Base-by-base conservation (phyloP, 2,113 vertebrate species). In the Ceratotherium simum region DNA sequence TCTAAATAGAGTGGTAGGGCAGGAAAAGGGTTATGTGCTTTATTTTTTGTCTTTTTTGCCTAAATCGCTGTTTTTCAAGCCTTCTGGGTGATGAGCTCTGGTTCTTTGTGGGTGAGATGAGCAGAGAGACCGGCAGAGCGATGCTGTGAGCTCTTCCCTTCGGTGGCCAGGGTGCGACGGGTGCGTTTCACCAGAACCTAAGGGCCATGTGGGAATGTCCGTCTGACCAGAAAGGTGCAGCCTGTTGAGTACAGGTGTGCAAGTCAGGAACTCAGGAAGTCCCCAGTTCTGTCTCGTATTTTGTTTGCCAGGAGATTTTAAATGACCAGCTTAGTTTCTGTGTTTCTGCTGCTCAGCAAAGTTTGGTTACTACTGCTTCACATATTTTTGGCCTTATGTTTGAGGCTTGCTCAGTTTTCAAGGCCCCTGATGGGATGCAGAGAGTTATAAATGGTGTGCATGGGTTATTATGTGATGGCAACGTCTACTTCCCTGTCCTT, bases 381-480 rank as follows among this genome's bases (percentile, higher is more conserved):
- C 20, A 1, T 46, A 1, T 27, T 39, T 54, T 1, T n/a, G 9
- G 39, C 23, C 18, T 86, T 27, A 1, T 6, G 21, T 33, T 36
- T 48, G 11, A 25, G 69, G 56, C 48, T 36, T 1, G 7, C 4
- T 80, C 46, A 21, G 33, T 48, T 46, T 10, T 73, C 12, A 64
- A 62, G 70, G 51, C 23, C 54, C 27, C 46, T 48, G 21, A 4
- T 23, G 60, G 69, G 21, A 64, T n/a, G 14, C 20, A 60, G 0
- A 6, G 25, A 6, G 25, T 9, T 7, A 8, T 11, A 17, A 10
- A 23, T 33, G 21, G 31, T n/a, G 5, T 65, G 25, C 9, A 0
- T 0, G 21, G 16, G 29, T 21, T 14, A 1, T 6, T n/a, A 1
- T 12, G 9, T 33, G 92, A 31, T 9, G 86, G 17, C 25, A 69